These are phyloP conservation scores for Biston stratarius DNA, from an alignment of 2,888 invertebrate genomes.

Conservation along the genomic window DNA sequence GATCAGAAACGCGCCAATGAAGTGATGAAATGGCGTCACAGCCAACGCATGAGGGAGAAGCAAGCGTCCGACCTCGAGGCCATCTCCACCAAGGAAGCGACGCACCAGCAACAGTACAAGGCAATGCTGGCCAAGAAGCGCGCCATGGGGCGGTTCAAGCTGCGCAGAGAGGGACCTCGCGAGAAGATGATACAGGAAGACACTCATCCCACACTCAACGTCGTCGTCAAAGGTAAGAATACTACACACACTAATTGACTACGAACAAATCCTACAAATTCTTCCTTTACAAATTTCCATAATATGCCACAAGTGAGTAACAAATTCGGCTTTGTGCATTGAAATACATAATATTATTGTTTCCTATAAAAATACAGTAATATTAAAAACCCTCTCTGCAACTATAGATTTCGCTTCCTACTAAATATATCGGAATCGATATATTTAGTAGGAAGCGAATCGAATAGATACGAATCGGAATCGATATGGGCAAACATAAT, in stretches of 20 bases:
- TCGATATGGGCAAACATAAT: too few relatives aligned
- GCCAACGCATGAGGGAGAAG: slow-evolving; percentile 87
- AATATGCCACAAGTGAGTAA: too few relatives aligned
- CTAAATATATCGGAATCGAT: too few relatives aligned
- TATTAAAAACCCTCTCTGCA: too few relatives aligned
- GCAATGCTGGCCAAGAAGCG: slow-evolving; percentile 87
- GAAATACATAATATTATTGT: too few relatives aligned
- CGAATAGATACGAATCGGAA: too few relatives aligned
- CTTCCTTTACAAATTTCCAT: too few relatives aligned
- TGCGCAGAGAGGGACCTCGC: slow-evolving; percentile 86
- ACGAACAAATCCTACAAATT: too few relatives aligned
- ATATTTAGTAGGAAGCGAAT: too few relatives aligned
- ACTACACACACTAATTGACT: not conserved
- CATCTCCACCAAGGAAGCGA: slow-evolving; percentile 88
- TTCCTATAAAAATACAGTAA: too few relatives aligned
- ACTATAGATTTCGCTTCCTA: too few relatives aligned
- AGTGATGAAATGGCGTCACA: slow-evolving; percentile 89
- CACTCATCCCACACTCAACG: slow-evolving; percentile 86
- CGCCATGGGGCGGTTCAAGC: slow-evolving; percentile 85
- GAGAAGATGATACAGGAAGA: slow-evolving; percentile 75
- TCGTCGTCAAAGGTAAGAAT: slow-evolving; percentile 88
- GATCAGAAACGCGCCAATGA: slow-evolving; percentile 88
- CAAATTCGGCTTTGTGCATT: too few relatives aligned
- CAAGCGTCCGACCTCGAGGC: slow-evolving; percentile 87
- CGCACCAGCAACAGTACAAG: slow-evolving; percentile 88